These are phyloP conservation scores for Petrocephalus microphthalmus DNA, from an alignment of 2,113 vertebrate genomes.

Conservation along the genomic window DNA sequence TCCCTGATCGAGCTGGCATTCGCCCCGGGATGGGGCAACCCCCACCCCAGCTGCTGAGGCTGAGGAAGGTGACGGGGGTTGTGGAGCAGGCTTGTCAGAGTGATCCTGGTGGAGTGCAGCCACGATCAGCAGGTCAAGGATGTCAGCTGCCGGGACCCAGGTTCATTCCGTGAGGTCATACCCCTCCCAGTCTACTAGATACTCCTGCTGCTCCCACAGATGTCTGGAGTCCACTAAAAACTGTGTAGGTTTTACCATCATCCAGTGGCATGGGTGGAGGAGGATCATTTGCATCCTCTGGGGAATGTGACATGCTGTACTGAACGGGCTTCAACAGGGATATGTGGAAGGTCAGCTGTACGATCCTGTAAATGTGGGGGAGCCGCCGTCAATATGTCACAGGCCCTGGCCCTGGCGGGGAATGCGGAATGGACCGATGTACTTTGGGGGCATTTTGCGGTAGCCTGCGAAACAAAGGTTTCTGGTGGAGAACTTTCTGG, in stretches of 20 bases:
- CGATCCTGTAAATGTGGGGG: not conserved
- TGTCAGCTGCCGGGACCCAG: not conserved
- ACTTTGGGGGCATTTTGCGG: not conserved
- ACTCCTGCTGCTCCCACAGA: not conserved
- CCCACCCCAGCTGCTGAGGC: no score
- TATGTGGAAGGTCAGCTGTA: not conserved
- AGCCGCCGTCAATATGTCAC: not conserved
- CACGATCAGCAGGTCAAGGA: no score
- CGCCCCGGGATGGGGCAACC: no score
- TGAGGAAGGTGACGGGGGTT: no score
- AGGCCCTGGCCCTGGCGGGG: not conserved
- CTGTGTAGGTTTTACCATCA: not conserved
- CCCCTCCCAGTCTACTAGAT: not conserved
- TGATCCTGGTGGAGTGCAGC: no score
- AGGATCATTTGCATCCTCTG: not conserved
- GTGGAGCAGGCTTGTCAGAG: no score
- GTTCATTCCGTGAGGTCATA: not conserved
- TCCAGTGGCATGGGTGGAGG: not conserved
- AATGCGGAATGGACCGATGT: not conserved
- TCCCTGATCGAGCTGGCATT: no score
- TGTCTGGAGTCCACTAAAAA: not conserved
- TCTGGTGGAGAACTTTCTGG: not conserved
- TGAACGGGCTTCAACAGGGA: not conserved
- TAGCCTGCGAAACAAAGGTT: not conserved
- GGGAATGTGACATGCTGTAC: not conserved